phyloP scores from a whole-genome alignment of 37 sponge, comb jelly and placozoan species.

The Axinella damicornis region DNA sequence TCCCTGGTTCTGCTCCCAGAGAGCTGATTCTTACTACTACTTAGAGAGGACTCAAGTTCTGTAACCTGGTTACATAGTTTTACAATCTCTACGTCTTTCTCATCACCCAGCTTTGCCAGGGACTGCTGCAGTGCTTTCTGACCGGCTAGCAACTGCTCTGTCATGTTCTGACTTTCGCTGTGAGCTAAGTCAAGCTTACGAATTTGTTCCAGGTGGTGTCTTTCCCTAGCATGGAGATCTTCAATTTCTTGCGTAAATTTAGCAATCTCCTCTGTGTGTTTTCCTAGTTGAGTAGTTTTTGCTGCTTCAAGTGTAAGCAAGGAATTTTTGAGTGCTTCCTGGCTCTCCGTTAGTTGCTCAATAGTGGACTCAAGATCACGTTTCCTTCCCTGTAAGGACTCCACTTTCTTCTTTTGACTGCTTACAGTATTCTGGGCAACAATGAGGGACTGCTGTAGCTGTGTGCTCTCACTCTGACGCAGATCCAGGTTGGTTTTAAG shows the following conservation, averaged over 20 bases:
- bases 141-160: conserved; percentile 42
- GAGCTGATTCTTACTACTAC: not conserved
- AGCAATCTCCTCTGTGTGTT: not conserved
- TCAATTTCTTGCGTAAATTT: not conserved
- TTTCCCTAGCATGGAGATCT: not conserved
- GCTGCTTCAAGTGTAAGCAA: conserved; percentile 18
- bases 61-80: conserved; percentile 23
- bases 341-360: conserved; percentile 7
- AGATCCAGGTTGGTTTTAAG: conserved; percentile 37
- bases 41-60: conserved; percentile 13
- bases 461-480: conserved; percentile 31
- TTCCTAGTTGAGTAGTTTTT: not conserved
- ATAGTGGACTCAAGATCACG: conserved; percentile 12
- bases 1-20: not conserved
- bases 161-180: conserved; percentile 30
- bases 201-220: conserved; percentile 1
- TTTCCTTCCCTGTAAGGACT: conserved; percentile 27
- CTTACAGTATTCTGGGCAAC: not conserved
- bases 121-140: conserved; percentile 65
- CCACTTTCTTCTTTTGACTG: not conserved
- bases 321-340: conserved; percentile 30
- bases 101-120: conserved; percentile 36
- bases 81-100: conserved; percentile 65
- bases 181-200: conserved; percentile 15
- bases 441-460: conserved; percentile 16